These are phyloP conservation scores for Meloe dianella DNA, from an alignment of 2,888 invertebrate genomes.

Conservation along the genomic window DNA sequence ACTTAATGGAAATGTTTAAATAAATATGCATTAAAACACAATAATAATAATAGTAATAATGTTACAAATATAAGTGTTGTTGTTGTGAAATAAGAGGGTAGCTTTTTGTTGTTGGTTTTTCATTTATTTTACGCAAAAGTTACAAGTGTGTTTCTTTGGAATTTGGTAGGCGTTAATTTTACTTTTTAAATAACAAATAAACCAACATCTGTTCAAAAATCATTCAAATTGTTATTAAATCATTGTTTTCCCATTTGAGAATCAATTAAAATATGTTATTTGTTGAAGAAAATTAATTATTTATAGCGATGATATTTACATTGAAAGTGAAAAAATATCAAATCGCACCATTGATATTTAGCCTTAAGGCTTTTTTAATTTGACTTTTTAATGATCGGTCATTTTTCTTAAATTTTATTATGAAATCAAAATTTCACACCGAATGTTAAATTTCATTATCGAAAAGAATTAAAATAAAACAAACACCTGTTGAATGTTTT, in stretches of 20 bases:
- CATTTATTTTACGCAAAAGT: constrained; percentile 20
- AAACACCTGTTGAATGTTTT: constrained; percentile 23
- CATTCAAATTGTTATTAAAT: background rate
- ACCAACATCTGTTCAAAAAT: constrained; percentile 22
- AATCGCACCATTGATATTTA: background rate
- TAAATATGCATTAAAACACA: background rate
- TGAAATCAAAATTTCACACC: too few species aligned
- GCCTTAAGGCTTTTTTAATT: background rate
- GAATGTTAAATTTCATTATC: too few species aligned
- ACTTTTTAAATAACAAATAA: constrained; percentile 12
- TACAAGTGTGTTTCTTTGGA: constrained; percentile 47
- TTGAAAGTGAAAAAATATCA: constrained; percentile 20
- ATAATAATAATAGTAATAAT: background rate
- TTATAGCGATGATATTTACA: constrained; percentile 48
- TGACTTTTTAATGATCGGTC: background rate
- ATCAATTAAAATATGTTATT: constrained; percentile 30
- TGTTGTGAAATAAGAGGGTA: constrained; percentile 13
- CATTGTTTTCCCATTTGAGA: background rate
- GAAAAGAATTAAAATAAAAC: too few species aligned
- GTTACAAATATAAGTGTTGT: constrained; percentile 1
- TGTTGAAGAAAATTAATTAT: constrained; percentile 38
- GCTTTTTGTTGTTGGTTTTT: constrained; percentile 21
- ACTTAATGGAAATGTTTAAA: background rate
- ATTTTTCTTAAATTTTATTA: too few species aligned
- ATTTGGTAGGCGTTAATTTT: constrained; percentile 52